Evolutionary conservation across 2,797 vertebrate genomes (phyloP).

Genomic region (Leptatherina wallacei): DNA sequence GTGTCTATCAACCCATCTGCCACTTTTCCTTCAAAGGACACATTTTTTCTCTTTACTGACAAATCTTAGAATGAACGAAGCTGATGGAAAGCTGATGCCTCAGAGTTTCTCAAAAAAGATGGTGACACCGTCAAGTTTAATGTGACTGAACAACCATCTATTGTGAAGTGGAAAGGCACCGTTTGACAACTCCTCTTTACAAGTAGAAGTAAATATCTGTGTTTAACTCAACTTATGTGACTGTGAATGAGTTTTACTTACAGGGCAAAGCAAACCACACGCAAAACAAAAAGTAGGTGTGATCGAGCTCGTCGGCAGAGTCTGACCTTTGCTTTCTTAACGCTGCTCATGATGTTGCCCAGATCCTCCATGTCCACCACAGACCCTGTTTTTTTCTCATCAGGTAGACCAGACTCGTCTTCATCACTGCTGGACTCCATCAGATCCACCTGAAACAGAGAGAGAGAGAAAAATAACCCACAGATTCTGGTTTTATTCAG

Average conservation of each 20-base stretch:
- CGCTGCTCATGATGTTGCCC: conserved; percentile 83
- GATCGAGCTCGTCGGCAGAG: background rate
- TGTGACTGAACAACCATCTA: background rate
- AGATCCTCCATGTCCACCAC: conserved; percentile 92
- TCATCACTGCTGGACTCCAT: conserved; percentile 90
- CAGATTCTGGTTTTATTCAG: background rate
- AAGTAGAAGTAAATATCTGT: background rate
- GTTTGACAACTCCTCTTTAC: background rate
- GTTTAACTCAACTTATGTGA: background rate
- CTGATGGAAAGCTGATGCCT: conserved; percentile 21
- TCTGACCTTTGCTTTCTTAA: conserved; percentile 89
- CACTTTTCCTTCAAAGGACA: conserved; percentile 63
- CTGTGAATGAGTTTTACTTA: background rate
- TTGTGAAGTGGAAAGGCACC: background rate
- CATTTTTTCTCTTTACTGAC: conserved; percentile 28
- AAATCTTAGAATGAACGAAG: conserved; percentile 8
- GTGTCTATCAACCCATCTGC: conserved; percentile 85
- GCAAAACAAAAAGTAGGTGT: background rate
- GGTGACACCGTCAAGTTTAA: background rate
- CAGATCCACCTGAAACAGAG: conserved; percentile 71
- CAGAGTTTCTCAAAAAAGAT: conserved; percentile 30
- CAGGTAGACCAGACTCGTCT: conserved; percentile 77
- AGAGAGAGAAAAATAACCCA: too few relatives aligned
- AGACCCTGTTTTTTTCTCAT: conserved; percentile 56
- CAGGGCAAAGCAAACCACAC: background rate